A percentile compares a stretch with the other conserved stretches of the same genome.
Evolutionary conservation across 35 echinoderm and acorn worm species (phyloP).

Genomic region (Chiridota heheva): DNA sequence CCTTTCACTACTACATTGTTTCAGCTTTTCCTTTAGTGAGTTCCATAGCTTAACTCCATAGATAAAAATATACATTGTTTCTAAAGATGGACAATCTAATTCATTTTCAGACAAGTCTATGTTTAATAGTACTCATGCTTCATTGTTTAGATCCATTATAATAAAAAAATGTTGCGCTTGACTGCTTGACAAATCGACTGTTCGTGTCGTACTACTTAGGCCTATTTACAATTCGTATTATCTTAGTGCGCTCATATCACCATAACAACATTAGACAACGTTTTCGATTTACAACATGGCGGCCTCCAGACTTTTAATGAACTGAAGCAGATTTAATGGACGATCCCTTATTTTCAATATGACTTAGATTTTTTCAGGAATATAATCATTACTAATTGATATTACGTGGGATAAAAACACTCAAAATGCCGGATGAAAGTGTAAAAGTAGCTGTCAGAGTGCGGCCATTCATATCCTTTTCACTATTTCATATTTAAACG

Average conservation of each 20-base stretch:
- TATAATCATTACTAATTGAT: neutral
- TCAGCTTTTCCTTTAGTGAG: too few relatives aligned
- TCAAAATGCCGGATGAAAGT: conserved; percentile 76
- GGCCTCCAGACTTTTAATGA: conserved; percentile 3
- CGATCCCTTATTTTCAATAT: neutral
- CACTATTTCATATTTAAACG: neutral
- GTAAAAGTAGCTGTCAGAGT: conserved; percentile 94
- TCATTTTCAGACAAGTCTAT: too few relatives aligned
- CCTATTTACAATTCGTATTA: neutral
- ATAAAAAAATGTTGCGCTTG: too few relatives aligned
- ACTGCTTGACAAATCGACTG: too few relatives aligned
- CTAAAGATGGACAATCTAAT: too few relatives aligned
- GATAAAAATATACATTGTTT: too few relatives aligned
- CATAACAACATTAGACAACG: conserved; percentile 7
- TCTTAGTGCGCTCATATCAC: conserved; percentile 15
- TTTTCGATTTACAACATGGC: neutral
- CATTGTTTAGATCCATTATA: too few relatives aligned
- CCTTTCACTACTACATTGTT: too few relatives aligned
- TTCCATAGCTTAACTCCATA: too few relatives aligned
- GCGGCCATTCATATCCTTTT: conserved; percentile 99
- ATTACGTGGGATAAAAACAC: neutral
- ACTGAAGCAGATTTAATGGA: neutral
- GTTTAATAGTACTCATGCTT: too few relatives aligned
- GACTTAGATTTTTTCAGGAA: neutral
- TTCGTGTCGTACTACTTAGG: too few relatives aligned